A percentile compares a stretch with the other conserved stretches of the same genome.
phyloP scores from a whole-genome alignment of 2,888 invertebrate genomes.

The Phytoseiulus persimilis region DNA sequence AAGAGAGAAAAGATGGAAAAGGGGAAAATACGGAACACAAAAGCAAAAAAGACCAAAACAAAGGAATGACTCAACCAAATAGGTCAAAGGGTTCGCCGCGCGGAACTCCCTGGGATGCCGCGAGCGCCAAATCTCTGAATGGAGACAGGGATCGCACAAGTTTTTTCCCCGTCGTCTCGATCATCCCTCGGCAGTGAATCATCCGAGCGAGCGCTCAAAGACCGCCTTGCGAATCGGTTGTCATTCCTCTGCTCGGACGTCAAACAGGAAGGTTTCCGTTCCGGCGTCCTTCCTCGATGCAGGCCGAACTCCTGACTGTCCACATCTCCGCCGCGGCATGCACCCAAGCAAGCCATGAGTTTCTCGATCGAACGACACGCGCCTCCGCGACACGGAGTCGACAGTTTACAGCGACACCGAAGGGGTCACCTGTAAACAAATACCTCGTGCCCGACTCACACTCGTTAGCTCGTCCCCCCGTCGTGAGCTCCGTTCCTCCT shows the following conservation, averaged over 20 bases:
- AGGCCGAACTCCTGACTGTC: too few species aligned
- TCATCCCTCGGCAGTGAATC: neutral
- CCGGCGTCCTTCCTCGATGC: too few species aligned
- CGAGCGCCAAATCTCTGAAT: neutral
- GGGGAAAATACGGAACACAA: neutral
- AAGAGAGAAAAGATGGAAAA: neutral
- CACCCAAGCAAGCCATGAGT: neutral
- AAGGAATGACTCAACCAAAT: neutral
- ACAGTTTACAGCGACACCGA: neutral
- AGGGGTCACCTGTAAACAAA: conserved; percentile 5
- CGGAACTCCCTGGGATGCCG: neutral
- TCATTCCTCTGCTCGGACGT: neutral
- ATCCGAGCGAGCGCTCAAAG: neutral
- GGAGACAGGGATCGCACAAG: neutral
- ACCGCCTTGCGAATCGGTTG: neutral
- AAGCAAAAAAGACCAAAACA: neutral
- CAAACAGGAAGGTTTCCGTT: neutral
- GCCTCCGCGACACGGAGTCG: neutral
- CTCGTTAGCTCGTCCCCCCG: neutral
- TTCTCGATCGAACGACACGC: neutral
- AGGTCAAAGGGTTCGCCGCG: neutral
- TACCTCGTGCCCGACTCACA: neutral
- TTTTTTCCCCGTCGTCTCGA: neutral
- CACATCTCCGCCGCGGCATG: neutral
- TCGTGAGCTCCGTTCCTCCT: neutral